phyloP scores from a whole-genome alignment of 1,140 invertebrate genomes.

The Batillaria attramentaria region DNA sequence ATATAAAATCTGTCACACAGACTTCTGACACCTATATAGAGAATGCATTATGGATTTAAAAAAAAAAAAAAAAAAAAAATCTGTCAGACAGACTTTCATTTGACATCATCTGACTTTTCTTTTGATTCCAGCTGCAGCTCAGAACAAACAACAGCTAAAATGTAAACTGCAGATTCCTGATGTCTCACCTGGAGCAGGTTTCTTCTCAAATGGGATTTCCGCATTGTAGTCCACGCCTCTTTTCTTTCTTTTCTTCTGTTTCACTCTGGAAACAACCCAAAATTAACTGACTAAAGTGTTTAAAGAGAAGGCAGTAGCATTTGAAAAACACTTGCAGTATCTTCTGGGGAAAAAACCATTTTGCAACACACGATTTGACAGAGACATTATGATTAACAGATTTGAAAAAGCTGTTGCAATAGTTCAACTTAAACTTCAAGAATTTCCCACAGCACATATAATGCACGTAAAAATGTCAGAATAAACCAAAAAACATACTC shows the following conservation, averaged over 20 bases:
- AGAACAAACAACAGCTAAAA: too few species aligned
- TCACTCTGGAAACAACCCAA: constrained; percentile 58
- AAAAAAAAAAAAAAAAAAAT: too few species aligned
- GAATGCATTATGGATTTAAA: too few species aligned
- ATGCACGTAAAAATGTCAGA: neutral
- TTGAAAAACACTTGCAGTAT: neutral
- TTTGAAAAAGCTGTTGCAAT: too few species aligned
- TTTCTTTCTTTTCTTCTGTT: constrained; percentile 66
- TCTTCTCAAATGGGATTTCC: constrained; percentile 98
- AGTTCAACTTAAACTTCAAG: too few species aligned
- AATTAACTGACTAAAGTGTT: neutral
- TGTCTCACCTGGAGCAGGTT: constrained; percentile 80
- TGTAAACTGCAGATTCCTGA: too few species aligned
- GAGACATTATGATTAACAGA: neutral
- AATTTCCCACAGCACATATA: too few species aligned
- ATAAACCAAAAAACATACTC: constrained; percentile 59
- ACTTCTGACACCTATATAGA: too few species aligned
- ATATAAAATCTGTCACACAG: too few species aligned
- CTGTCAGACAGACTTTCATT: too few species aligned
- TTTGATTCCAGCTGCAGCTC: too few species aligned
- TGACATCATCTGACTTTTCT: too few species aligned
- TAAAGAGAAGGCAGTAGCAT: neutral
- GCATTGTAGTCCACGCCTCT: constrained; percentile 94
- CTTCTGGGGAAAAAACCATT: neutral
- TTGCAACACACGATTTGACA: neutral